phyloP scores from a whole-genome alignment of 2,888 invertebrate species.

The Monochamus alternatus region DNA sequence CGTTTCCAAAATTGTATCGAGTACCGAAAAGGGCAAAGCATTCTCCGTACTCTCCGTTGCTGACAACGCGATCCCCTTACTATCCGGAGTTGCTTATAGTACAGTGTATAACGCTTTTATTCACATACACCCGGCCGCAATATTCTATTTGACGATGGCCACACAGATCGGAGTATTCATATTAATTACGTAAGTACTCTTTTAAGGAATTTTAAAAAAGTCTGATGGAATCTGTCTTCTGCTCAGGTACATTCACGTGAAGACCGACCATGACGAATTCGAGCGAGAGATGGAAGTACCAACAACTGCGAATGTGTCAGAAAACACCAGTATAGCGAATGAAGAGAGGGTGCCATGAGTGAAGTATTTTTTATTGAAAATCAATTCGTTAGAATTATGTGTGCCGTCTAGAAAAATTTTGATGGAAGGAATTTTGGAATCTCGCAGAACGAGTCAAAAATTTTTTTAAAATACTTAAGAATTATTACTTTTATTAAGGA shows the following conservation, averaged over 20 bases:
- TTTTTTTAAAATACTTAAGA: too few species aligned
- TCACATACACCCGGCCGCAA: conserved; percentile 74
- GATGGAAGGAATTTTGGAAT: too few species aligned
- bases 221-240: conserved; percentile 2
- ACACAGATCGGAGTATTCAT: conserved; percentile 81
- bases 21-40: conserved; percentile 83
- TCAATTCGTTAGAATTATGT: too few species aligned
- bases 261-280: conserved; percentile 42
- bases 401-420: too few species aligned
- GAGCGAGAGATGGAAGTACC: conserved; percentile 28
- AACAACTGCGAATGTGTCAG: not conserved
- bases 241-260: conserved; percentile 46
- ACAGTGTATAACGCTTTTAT: conserved; percentile 83
- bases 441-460: too few species aligned
- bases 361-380: not conserved
- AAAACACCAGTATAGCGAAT: not conserved
- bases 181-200: conserved; percentile 77
- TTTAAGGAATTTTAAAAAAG: not conserved
- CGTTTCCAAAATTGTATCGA: conserved; percentile 84
- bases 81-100: conserved; percentile 82
- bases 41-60: conserved; percentile 86
- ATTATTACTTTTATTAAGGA: too few species aligned
- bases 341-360: not conserved
- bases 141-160: conserved; percentile 82
- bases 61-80: conserved; percentile 85